Evolutionary conservation across 2,113 vertebrate genomes (phyloP), one percentile per base, ranked within the genome.

Genomic region (Crocuta crocuta): DNA sequence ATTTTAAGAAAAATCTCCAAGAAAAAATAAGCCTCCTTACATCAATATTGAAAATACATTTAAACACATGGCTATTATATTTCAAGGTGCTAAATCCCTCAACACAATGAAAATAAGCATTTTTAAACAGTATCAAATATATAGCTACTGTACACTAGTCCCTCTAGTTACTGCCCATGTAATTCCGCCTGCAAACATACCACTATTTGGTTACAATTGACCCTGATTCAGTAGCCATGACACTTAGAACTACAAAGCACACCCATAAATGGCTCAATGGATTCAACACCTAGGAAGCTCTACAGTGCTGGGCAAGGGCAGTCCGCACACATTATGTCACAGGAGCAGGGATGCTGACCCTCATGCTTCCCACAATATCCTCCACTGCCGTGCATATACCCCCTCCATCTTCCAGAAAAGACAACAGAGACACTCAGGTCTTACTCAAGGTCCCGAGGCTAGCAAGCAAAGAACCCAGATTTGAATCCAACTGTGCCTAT

Each of bases 31-130:
- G 50, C 2, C 9, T 74, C 24, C 24, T 74, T 92, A 68, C 11
- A 89, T 61, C 74, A 91, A 76, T 63, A 84, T 85, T 68, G 26
- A 68, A 95, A 90, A 33, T 86, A 86, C 3, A 83, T 79, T 66
- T 3, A 82, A 94, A 70, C 76, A 43, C 0, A 92, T 39, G 24
- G 81, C 45, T 87, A 8, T 35, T 89, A 12, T 4, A 76, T 89
- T 92, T 80, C 66, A 97, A 92, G 35, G 5, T 78, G 85, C 39
- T 86, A 82, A 93, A 81, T 28, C 11, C 28, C 23, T 79, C 39
- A 61, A 65, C 10, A 58, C 2, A 68, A 68, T 31, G 61, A 95
- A 12, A 85, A 35, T 23, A 79, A 10, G 35, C 24, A 80, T 84
- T 84, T 83, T 89, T 11, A 65, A 96, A 50, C 6, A 26, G 4